Percentiles rank a stretch among this genome's conserved stretches.
phyloP scores from a whole-genome alignment of 1,140 invertebrate genomes.

The Spodoptera frugiperda region DNA sequence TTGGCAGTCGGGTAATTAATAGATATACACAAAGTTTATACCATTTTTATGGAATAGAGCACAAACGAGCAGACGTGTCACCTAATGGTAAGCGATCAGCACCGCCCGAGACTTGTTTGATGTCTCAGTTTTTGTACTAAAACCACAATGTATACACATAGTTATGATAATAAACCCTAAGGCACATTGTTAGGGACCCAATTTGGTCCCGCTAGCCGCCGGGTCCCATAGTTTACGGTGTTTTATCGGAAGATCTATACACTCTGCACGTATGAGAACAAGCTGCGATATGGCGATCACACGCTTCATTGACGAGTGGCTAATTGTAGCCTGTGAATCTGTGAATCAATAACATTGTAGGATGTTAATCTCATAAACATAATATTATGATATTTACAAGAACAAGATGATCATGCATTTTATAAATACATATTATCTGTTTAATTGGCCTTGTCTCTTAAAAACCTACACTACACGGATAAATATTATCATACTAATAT shows the following conservation, averaged over 20 bases:
- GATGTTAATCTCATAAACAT: constrained; percentile 1
- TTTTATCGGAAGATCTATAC: constrained; percentile 45
- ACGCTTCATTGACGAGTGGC: constrained; percentile 15
- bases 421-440: neutral
- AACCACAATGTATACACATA: neutral
- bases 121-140: too few species aligned
- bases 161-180: neutral
- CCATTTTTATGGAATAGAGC: too few species aligned
- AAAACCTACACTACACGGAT: neutral
- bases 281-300: constrained; percentile 11
- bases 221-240: constrained; percentile 48
- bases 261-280: constrained; percentile 40
- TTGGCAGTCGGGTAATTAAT: too few species aligned
- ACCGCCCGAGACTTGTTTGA: too few species aligned
- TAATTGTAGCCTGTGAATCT: neutral
- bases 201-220: constrained; percentile 44
- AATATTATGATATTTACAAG: neutral
- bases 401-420: neutral
- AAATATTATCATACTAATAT: too few species aligned
- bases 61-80: too few species aligned
- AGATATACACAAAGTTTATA: too few species aligned
- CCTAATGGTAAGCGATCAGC: too few species aligned
- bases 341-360: neutral
- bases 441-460: neutral
- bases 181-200: constrained; percentile 31